Evolutionary conservation across 1,140 invertebrate species (phyloP).

Genomic region (Dreissena rostriformis): DNA sequence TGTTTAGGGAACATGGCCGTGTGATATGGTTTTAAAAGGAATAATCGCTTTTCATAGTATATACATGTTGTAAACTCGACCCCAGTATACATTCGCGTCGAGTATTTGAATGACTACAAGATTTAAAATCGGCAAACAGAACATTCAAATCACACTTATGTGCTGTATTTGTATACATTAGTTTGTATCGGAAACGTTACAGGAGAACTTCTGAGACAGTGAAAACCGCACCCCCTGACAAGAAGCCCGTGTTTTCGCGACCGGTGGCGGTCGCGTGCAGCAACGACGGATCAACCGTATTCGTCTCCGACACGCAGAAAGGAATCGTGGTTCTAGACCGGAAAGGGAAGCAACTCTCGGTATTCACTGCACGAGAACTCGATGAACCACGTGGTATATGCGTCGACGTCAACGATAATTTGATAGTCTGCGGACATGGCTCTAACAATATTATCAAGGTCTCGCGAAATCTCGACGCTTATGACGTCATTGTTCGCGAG

Average conservation of each 20-base stretch:
- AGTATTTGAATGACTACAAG: no score
- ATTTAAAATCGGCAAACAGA: no score
- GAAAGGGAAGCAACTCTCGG: not conserved
- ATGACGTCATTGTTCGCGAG: not conserved
- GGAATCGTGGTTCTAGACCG: constrained; percentile 11
- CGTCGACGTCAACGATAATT: constrained; percentile 22
- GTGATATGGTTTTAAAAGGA: no score
- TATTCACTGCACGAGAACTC: not conserved
- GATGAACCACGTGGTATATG: constrained; percentile 27
- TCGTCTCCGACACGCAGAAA: constrained; percentile 6
- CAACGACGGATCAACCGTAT: not conserved
- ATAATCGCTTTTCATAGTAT: no score
- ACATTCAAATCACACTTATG: no score
- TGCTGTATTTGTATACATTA: no score
- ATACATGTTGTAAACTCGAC: no score
- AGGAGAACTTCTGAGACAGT: constrained; percentile 11
- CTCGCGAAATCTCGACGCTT: not conserved
- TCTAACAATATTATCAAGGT: constrained; percentile 10
- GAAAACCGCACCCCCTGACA: not conserved
- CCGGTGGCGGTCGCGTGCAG: constrained; percentile 16
- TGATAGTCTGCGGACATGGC: constrained; percentile 5
- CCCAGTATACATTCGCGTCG: no score
- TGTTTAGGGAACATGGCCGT: no score
- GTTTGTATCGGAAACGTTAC: not conserved
- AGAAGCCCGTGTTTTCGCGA: not conserved